These are phyloP conservation scores for Athetis lepigone DNA, from an alignment of 2,888 invertebrate genomes.

Conservation along the genomic window DNA sequence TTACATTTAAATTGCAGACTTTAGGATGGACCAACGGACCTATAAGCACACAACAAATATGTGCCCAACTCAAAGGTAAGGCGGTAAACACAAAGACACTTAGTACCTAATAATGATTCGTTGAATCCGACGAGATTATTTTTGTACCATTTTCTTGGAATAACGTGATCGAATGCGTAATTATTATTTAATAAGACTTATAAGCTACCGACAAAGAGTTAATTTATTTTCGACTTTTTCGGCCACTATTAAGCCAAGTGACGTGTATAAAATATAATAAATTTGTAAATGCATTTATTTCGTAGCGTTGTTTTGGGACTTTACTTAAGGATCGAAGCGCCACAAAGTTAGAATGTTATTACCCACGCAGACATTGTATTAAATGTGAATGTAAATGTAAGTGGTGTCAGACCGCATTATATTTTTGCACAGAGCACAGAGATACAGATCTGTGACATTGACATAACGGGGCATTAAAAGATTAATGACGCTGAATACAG, in stretches of 20 bases:
- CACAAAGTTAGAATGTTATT: slow-evolving; percentile 35
- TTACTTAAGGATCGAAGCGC: slow-evolving; percentile 26
- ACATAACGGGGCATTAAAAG: slow-evolving; percentile 80
- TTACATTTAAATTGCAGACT: too few relatives aligned
- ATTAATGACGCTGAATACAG: slow-evolving; percentile 77
- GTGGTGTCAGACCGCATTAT: slow-evolving; percentile 49
- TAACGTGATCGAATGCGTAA: too few relatives aligned
- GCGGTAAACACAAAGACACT: too few relatives aligned
- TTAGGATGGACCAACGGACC: background rate
- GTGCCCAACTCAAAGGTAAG: background rate
- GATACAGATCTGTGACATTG: slow-evolving; percentile 68
- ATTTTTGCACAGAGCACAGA: slow-evolving; percentile 63
- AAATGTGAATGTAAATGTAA: slow-evolving; percentile 53
- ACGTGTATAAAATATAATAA: slow-evolving; percentile 34
- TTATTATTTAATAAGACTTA: too few relatives aligned
- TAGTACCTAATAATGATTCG: background rate
- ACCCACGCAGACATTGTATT: slow-evolving; percentile 55
- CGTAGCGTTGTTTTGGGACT: slow-evolving; percentile 46
- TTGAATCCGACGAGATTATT: background rate
- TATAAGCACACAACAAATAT: slow-evolving; percentile 11
- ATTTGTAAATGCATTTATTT: slow-evolving; percentile 28
- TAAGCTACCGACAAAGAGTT: slow-evolving; percentile 12
- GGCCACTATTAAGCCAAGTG: slow-evolving; percentile 12
- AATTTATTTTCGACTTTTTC: slow-evolving; percentile 14
- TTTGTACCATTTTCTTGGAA: background rate